A percentile compares a stretch with the other conserved stretches of the same genome.
Evolutionary conservation across 2,888 invertebrate species (phyloP).

Genomic region (Acanthacorydalis orientalis): DNA sequence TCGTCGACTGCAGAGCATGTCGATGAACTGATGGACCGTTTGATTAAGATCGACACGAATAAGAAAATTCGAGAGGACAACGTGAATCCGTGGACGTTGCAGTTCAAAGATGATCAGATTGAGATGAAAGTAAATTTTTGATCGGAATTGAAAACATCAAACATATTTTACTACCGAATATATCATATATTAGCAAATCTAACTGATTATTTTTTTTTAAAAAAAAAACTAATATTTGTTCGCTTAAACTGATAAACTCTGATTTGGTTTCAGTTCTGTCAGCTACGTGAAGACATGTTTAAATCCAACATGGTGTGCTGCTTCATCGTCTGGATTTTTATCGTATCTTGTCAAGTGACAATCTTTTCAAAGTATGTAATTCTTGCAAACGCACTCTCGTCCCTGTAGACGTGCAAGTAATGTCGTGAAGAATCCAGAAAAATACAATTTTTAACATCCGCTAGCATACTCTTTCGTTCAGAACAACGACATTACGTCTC

Average conservation of each 20-base stretch:
- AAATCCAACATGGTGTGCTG: slow-evolving; percentile 90
- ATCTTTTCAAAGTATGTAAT: slow-evolving; percentile 61
- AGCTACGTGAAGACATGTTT: slow-evolving; percentile 80
- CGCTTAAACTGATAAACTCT: too few species aligned
- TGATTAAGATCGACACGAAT: slow-evolving; percentile 79
- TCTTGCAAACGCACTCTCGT: too few species aligned
- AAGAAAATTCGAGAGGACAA: slow-evolving; percentile 75
- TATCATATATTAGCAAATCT: too few species aligned
- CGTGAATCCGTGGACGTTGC: slow-evolving; percentile 71
- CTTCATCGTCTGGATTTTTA: slow-evolving; percentile 78
- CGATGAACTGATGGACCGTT: slow-evolving; percentile 67
- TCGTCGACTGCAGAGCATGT: slow-evolving; percentile 33
- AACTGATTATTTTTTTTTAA: too few species aligned
- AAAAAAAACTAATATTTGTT: too few species aligned
- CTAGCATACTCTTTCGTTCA: background rate
- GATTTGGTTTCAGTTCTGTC: slow-evolving; percentile 49
- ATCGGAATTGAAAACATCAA: too few species aligned
- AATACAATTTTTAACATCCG: background rate
- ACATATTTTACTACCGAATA: too few species aligned
- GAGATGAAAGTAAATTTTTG: slow-evolving; percentile 64
- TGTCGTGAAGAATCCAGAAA: background rate
- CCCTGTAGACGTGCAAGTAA: too few species aligned
- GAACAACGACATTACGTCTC: background rate
- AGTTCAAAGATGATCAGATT: slow-evolving; percentile 65
- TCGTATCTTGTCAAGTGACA: slow-evolving; percentile 58